These are phyloP conservation scores for Chaenogobius annularis DNA, from an alignment of 2,113 vertebrate genomes.

Conservation along the genomic window DNA sequence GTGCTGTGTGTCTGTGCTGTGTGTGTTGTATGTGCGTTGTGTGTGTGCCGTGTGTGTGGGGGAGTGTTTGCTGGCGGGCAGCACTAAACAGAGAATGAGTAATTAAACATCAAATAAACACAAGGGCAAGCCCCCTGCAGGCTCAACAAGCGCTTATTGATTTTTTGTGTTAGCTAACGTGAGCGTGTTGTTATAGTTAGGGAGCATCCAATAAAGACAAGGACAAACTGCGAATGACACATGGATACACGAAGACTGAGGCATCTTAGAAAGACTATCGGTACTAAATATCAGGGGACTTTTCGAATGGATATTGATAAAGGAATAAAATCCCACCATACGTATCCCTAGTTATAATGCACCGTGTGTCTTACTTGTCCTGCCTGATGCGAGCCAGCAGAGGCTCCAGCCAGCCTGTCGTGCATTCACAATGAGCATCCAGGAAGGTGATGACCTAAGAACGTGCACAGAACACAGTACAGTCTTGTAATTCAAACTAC, in stretches of 20 bases:
- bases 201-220: background rate
- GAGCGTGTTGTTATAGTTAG: constrained; percentile 5
- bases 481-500: background rate
- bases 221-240: background rate
- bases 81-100: constrained; percentile 52
- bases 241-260: background rate
- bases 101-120: constrained; percentile 69
- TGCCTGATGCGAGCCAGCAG: constrained; percentile 92
- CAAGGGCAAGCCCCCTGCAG: constrained; percentile 48
- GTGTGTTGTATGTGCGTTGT: background rate
- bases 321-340: background rate
- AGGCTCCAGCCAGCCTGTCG: constrained; percentile 95
- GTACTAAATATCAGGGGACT: background rate
- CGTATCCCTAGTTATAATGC: background rate
- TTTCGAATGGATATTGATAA: background rate
- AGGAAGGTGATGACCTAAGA: constrained; percentile 91
- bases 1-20: constrained; percentile 5
- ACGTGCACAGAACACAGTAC: constrained; percentile 22
- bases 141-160: constrained; percentile 60
- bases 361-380: constrained; percentile 83
- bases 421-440: constrained; percentile 98
- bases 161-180: constrained; percentile 33
- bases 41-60: constrained; percentile 4
- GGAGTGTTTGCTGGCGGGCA: constrained; percentile 25
- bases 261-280: background rate